A percentile compares a stretch with the other conserved stretches of the same genome.
Conservation (phyloP, 1,140 invertebrate genomes). For the Lasioglossum albipes region DNA sequence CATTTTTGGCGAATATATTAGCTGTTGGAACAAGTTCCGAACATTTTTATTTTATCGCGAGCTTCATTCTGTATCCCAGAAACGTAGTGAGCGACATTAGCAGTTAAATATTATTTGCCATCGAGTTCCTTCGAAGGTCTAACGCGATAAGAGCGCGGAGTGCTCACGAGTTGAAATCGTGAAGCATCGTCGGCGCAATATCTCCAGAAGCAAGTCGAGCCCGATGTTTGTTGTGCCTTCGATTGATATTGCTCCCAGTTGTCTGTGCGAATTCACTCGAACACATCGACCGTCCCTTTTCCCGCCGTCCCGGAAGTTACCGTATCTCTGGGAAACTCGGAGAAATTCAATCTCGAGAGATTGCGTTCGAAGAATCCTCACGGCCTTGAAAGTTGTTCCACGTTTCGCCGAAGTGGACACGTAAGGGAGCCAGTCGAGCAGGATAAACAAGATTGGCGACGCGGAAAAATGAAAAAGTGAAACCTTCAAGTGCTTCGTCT, state of each 20-base stretch:
- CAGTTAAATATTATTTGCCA: no score
- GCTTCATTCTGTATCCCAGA: no score
- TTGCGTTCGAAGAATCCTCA: neutral
- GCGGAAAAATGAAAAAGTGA: neutral
- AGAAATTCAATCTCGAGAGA: slow-evolving; percentile 19
- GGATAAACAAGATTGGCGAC: slow-evolving; percentile 3
- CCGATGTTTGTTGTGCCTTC: neutral
- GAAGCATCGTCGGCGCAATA: neutral
- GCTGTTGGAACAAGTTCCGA: no score
- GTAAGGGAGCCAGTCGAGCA: slow-evolving; percentile 4
- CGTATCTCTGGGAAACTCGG: slow-evolving; percentile 7
- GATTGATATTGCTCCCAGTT: neutral
- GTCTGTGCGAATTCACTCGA: neutral
- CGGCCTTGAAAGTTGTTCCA: slow-evolving; percentile 12
- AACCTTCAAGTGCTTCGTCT: no score
- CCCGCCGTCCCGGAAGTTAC: slow-evolving; percentile 1
- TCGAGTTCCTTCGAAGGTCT: no score
- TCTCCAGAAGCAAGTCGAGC: neutral
- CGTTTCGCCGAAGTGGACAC: neutral
- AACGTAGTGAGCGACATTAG: no score
- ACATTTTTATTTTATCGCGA: no score
- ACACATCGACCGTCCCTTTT: neutral
- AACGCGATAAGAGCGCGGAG: neutral
- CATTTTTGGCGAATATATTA: no score
- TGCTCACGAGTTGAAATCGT: neutral